phyloP scores from a whole-genome alignment of 2,113 vertebrate species.

The Prunella himalayana region DNA sequence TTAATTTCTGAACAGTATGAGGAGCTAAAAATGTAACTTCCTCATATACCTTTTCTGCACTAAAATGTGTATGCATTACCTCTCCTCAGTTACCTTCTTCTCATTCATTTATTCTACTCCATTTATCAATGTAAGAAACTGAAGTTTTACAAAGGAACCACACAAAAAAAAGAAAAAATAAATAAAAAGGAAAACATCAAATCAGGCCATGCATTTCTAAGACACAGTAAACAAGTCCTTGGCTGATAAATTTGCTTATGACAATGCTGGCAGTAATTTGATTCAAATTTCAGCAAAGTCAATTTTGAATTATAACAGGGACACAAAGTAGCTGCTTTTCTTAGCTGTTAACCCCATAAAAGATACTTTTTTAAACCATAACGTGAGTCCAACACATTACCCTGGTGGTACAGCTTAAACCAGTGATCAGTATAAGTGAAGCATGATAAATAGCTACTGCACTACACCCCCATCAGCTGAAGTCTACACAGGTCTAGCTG shows the following conservation, averaged over 20 bases:
- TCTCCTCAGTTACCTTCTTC: not conserved
- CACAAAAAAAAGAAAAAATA: not conserved
- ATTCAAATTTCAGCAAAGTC: conserved; percentile 31
- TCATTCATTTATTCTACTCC: conserved; percentile 3
- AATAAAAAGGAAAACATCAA: not conserved
- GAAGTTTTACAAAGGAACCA: conserved; percentile 20
- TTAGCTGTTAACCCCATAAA: conserved; percentile 39
- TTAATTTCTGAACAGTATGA: not conserved
- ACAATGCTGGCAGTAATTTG: conserved; percentile 32
- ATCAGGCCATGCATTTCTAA: not conserved
- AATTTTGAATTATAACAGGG: not conserved
- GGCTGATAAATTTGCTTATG: conserved; percentile 27
- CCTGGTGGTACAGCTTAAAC: conserved; percentile 40
- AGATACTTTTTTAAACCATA: conserved; percentile 8
- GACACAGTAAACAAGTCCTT: conserved; percentile 20
- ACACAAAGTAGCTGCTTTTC: conserved; percentile 6
- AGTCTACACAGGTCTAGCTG: conserved; percentile 62
- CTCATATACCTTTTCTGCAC: not conserved
- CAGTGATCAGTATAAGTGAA: conserved; percentile 71
- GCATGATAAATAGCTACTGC: conserved; percentile 73
- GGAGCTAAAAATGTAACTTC: not conserved
- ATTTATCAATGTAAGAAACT: conserved; percentile 28
- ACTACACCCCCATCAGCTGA: conserved; percentile 42
- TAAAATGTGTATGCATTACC: not conserved
- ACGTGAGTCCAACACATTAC: not conserved